Evolutionary conservation across 1,140 invertebrate species (phyloP).

Genomic region (Pseudoatta argentina): DNA sequence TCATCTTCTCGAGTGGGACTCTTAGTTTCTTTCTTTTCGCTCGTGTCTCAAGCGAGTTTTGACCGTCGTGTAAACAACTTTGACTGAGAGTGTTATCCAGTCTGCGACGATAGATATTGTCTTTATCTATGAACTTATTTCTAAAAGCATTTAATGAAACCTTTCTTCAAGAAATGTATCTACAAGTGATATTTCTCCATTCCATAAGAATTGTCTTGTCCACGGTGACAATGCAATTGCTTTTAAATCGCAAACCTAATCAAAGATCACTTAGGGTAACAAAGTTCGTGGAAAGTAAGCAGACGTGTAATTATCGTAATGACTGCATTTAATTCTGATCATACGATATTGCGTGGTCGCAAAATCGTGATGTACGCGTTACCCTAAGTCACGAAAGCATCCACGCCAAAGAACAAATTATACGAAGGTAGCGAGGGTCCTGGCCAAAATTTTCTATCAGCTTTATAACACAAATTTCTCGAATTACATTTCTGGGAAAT

Average conservation of each 20-base stretch:
- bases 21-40: conserved; percentile 82
- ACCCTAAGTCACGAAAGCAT: conserved; percentile 49
- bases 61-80: conserved; percentile 83
- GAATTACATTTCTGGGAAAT: conserved; percentile 73
- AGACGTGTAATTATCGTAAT: conserved; percentile 44
- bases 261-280: neutral
- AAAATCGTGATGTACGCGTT: conserved; percentile 31
- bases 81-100: conserved; percentile 74
- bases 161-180: neutral
- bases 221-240: neutral
- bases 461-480: conserved; percentile 61
- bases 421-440: neutral
- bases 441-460: conserved; percentile 54
- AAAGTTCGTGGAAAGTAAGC: conserved; percentile 14
- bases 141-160: conserved; percentile 19
- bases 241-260: conserved; percentile 20
- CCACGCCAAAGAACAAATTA: conserved; percentile 42
- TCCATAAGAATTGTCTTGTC: conserved; percentile 22
- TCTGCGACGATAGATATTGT: conserved; percentile 78
- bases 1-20: conserved; percentile 83
- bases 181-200: conserved; percentile 23
- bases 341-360: conserved; percentile 49
- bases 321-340: conserved; percentile 49
- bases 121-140: conserved; percentile 66
- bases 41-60: conserved; percentile 68